phyloP scores from a whole-genome alignment of 2,888 invertebrate genomes.

The Lacanobia wlatinum region DNA sequence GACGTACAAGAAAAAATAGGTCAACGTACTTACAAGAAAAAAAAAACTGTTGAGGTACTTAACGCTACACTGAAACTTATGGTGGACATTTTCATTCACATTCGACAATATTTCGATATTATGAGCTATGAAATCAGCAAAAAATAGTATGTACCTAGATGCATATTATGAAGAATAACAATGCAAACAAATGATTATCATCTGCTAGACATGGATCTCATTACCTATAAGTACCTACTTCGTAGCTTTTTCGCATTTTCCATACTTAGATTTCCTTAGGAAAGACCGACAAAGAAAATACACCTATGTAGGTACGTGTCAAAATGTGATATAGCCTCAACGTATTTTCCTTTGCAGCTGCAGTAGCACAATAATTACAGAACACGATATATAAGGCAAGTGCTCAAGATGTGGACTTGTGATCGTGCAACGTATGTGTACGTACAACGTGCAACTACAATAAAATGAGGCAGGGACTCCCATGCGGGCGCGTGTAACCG shows the following conservation, averaged over 20 bases:
- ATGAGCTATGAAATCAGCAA: no score
- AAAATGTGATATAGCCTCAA: constrained; percentile 36
- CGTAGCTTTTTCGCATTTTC: neutral
- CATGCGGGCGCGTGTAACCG: constrained; percentile 81
- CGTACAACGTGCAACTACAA: constrained; percentile 62
- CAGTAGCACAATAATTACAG: constrained; percentile 38
- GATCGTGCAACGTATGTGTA: neutral
- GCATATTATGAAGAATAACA: no score
- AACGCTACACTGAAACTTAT: no score
- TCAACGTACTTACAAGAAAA: no score
- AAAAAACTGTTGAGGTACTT: no score
- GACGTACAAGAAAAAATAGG: no score
- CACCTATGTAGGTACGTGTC: neutral
- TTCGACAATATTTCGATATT: no score
- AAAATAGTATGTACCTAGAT: no score
- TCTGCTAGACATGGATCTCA: neutral
- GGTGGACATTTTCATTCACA: no score
- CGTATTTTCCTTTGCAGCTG: constrained; percentile 59
- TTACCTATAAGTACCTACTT: neutral
- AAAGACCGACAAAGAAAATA: constrained; percentile 11
- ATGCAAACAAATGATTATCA: no score
- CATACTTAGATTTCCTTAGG: neutral
- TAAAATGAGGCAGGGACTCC: constrained; percentile 74
- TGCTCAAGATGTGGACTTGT: constrained; percentile 64
- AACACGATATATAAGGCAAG: constrained; percentile 56